Conservation (phyloP, 2,888 invertebrate genomes). For the Volucella zonaria region DNA sequence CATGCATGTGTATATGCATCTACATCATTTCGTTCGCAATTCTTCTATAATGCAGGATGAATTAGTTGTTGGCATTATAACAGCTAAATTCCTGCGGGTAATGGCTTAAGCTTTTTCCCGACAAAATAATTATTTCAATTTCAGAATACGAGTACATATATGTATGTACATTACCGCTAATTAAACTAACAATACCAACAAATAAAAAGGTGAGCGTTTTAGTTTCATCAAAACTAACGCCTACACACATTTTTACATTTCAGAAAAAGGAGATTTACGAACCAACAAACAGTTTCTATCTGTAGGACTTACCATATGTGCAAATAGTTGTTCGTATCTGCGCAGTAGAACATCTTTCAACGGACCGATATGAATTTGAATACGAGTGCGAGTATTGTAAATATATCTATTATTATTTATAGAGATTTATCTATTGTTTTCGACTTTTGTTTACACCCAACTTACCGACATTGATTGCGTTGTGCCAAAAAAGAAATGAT, state of each 20-base stretch:
- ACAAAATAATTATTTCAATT: too few relatives aligned
- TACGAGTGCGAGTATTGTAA: too few relatives aligned
- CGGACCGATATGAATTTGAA: not conserved
- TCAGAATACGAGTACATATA: too few relatives aligned
- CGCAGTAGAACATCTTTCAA: not conserved
- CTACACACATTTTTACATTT: not conserved
- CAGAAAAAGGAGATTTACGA: not conserved
- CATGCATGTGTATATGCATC: too few relatives aligned
- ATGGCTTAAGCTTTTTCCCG: too few relatives aligned
- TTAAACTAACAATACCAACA: too few relatives aligned
- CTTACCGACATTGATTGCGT: not conserved
- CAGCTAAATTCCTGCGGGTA: too few relatives aligned
- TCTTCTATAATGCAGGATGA: too few relatives aligned
- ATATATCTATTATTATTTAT: slow-evolving; percentile 5
- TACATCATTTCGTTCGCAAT: too few relatives aligned
- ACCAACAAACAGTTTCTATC: not conserved
- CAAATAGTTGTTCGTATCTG: slow-evolving; percentile 12
- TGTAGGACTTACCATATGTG: not conserved
- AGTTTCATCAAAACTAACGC: not conserved
- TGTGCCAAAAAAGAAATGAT: not conserved
- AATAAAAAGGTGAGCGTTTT: too few relatives aligned
- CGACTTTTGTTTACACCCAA: not conserved
- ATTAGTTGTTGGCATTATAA: too few relatives aligned
- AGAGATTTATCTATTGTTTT: slow-evolving; percentile 2
- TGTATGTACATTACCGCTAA: too few relatives aligned